phyloP scores from a whole-genome alignment of 2,888 invertebrate genomes.

The Ophioninae sp. region DNA sequence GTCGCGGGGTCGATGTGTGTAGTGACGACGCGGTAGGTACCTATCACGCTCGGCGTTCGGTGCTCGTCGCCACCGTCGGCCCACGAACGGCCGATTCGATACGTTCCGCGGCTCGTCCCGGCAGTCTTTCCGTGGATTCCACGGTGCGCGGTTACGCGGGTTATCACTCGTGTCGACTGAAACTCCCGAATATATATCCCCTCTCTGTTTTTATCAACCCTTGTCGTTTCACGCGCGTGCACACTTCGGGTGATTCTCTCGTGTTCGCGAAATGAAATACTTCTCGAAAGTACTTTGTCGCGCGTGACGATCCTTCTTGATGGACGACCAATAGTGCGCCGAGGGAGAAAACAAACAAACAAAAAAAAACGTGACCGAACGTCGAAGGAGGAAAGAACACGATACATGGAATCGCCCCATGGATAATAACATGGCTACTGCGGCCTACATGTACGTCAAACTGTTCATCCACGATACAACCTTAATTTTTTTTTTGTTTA shows the following conservation, averaged over 20 bases:
- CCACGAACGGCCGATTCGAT: constrained; percentile 69
- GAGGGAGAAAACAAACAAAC: constrained; percentile 54
- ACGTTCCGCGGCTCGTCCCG: constrained; percentile 38
- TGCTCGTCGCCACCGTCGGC: constrained; percentile 69
- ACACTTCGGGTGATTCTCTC: constrained; percentile 2
- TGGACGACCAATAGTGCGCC: background rate
- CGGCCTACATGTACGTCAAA: constrained; percentile 77
- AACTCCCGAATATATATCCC: too few species aligned
- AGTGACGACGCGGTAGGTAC: constrained; percentile 52
- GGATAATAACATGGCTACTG: constrained; percentile 80
- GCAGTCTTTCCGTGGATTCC: constrained; percentile 69
- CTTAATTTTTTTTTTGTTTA: background rate
- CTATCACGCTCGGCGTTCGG: constrained; percentile 54
- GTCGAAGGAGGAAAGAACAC: constrained; percentile 51
- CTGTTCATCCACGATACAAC: background rate
- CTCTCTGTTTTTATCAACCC: too few species aligned
- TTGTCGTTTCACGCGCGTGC: too few species aligned
- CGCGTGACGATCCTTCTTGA: background rate
- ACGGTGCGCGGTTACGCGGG: too few species aligned
- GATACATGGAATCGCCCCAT: constrained; percentile 79
- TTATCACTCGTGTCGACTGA: too few species aligned
- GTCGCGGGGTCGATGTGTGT: background rate
- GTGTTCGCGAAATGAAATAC: constrained; percentile 16
- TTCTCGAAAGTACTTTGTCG: background rate
- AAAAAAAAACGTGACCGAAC: too few species aligned